A percentile compares a stretch with the other conserved stretches of the same genome.
Evolutionary conservation across 2,888 invertebrate genomes (phyloP).

Genomic region (Heterodera filipjevi): DNA sequence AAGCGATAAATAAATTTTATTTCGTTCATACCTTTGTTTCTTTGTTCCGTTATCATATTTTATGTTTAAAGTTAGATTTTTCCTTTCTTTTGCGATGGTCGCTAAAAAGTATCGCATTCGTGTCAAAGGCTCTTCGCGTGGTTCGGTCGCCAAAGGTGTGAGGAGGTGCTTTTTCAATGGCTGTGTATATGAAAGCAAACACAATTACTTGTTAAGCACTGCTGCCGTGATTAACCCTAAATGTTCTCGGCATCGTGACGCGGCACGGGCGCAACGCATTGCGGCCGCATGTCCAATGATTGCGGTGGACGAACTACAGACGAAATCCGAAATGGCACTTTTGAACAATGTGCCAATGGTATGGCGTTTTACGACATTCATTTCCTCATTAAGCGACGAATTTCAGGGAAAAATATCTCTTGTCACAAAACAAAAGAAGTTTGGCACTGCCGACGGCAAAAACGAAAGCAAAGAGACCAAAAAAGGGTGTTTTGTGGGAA

Average conservation of each 20-base stretch:
- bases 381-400: not conserved
- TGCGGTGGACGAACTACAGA: slow-evolving; percentile 55
- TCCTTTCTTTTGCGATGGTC: not conserved
- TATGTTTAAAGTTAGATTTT: not conserved
- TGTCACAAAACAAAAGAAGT: not conserved
- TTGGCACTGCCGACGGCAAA: not conserved
- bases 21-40: too few relatives aligned
- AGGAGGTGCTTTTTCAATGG: not conserved
- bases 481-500: not conserved
- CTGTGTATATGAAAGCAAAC: not conserved
- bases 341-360: slow-evolving; percentile 16
- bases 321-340: slow-evolving; percentile 1
- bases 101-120: not conserved
- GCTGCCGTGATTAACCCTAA: slow-evolving; percentile 50
- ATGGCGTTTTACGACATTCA: not conserved
- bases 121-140: not conserved
- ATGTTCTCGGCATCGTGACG: slow-evolving; percentile 46
- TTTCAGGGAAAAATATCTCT: not conserved
- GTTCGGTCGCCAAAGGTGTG: not conserved
- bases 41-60: too few relatives aligned
- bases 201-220: slow-evolving; percentile 21
- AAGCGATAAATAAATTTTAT: too few relatives aligned
- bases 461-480: not conserved
- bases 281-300: slow-evolving; percentile 46
- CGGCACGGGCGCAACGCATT: slow-evolving; percentile 49